These are phyloP conservation scores for Paramormyrops kingsleyae DNA, from an alignment of 2,113 vertebrate species.

Conservation along the genomic window DNA sequence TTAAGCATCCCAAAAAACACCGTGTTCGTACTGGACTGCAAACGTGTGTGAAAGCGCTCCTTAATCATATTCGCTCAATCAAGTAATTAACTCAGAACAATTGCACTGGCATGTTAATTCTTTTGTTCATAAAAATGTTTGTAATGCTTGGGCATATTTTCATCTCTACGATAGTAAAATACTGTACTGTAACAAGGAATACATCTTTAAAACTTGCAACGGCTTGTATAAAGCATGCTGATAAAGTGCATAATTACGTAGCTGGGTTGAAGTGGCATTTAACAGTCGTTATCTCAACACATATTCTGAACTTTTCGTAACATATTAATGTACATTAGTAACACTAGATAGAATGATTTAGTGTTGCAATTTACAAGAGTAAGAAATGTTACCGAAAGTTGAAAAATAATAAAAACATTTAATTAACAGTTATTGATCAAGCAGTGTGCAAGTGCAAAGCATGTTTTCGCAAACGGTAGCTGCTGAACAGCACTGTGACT, in stretches of 20 bases:
- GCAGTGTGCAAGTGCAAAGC: not conserved
- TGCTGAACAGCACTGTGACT: not conserved
- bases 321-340: not conserved
- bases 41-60: not conserved
- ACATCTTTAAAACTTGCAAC: not conserved
- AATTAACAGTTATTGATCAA: not conserved
- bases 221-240: not conserved
- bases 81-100: not conserved
- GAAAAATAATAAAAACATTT: not conserved
- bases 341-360: not conserved
- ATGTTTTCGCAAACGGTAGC: not conserved
- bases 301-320: not conserved
- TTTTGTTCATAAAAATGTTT: not conserved
- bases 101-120: not conserved
- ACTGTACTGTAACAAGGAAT: not conserved
- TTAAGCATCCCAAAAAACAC: constrained; percentile 8
- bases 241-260: not conserved
- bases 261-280: not conserved
- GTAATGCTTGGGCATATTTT: not conserved
- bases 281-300: not conserved
- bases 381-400: not conserved
- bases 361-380: not conserved
- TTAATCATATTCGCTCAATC: not conserved
- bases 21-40: not conserved
- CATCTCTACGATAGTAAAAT: not conserved